Percentiles rank a stretch among this genome's conserved stretches.
These are phyloP conservation scores for Sebastes minor DNA, from an alignment of 2,797 vertebrate species.

Conservation along the genomic window DNA sequence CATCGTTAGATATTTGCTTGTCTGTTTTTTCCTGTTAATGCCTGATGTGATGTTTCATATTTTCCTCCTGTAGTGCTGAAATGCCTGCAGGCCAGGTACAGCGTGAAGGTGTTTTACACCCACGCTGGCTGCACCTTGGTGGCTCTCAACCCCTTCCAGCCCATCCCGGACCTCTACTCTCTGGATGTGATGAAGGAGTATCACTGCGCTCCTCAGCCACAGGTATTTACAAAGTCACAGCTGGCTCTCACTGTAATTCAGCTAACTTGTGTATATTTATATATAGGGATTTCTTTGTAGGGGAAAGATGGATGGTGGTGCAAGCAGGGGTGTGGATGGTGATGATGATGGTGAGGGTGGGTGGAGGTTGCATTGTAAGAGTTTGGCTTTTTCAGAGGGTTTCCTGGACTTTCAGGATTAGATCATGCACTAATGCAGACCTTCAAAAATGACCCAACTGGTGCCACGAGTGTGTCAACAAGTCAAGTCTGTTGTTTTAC, in stretches of 20 bases:
- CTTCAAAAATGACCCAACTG: not conserved
- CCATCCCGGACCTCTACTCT: slow-evolving; percentile 89
- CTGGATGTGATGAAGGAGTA: slow-evolving; percentile 92
- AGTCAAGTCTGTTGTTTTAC: not conserved
- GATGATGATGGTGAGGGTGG: not conserved
- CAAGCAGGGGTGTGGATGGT: not conserved
- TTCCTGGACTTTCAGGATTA: not conserved
- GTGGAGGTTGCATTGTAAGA: not conserved
- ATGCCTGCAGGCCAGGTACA: slow-evolving; percentile 94
- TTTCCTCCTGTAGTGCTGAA: slow-evolving; percentile 86
- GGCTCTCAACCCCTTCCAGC: slow-evolving; percentile 95
- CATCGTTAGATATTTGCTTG: not conserved
- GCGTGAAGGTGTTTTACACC: slow-evolving; percentile 89
- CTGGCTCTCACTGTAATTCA: not conserved
- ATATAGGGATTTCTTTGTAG: not conserved
- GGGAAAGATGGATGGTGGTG: not conserved
- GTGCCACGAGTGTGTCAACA: not conserved
- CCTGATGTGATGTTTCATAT: slow-evolving; percentile 7
- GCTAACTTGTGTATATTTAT: not conserved
- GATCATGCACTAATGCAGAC: not conserved
- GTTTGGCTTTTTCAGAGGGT: not conserved
- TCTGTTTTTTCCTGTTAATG: not conserved
- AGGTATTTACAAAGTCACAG: slow-evolving; percentile 80
- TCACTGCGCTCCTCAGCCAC: slow-evolving; percentile 86
- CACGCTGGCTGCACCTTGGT: slow-evolving; percentile 96